Conservation (phyloP, 2,888 invertebrate genomes). For the Merodon equestris region DNA sequence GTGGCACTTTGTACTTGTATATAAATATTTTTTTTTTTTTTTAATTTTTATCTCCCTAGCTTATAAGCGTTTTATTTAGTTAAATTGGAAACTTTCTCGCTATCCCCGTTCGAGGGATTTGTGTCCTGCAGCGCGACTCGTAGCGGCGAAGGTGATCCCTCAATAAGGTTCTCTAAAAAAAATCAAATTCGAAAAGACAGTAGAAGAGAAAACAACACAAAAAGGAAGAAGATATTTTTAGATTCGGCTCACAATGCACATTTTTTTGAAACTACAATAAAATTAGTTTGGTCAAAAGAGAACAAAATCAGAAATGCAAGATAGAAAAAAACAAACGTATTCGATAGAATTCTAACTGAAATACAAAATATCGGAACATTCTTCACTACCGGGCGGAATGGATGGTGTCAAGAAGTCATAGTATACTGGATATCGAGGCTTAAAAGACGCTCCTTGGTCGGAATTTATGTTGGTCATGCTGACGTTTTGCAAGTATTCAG, state of each 20-base stretch:
- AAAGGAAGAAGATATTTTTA: conserved; percentile 31
- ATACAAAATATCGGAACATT: conserved; percentile 69
- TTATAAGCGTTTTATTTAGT: conserved; percentile 53
- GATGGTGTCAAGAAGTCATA: conserved; percentile 78
- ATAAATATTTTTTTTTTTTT: conserved; percentile 5
- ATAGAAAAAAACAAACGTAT: no score
- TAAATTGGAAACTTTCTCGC: conserved; percentile 50
- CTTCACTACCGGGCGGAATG: conserved; percentile 79
- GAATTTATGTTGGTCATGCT: conserved; percentile 77
- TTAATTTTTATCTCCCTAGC: conserved; percentile 35
- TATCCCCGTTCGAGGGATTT: conserved; percentile 41
- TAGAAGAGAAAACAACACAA: conserved; percentile 51
- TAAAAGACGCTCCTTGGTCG: conserved; percentile 75
- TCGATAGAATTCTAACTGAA: conserved; percentile 54
- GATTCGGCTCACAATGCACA: background rate
- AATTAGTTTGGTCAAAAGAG: background rate
- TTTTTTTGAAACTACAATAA: conserved; percentile 15
- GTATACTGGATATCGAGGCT: conserved; percentile 78
- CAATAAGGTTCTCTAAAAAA: conserved; percentile 66
- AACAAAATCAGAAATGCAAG: conserved; percentile 1
- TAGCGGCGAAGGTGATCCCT: conserved; percentile 73
- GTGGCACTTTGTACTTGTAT: conserved; percentile 69
- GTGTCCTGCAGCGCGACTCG: conserved; percentile 71
- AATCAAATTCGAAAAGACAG: conserved; percentile 17
- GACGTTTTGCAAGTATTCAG: conserved; percentile 75